Evolutionary conservation across 1,140 invertebrate genomes (phyloP).

Genomic region (Phenacoccus solenopsis): DNA sequence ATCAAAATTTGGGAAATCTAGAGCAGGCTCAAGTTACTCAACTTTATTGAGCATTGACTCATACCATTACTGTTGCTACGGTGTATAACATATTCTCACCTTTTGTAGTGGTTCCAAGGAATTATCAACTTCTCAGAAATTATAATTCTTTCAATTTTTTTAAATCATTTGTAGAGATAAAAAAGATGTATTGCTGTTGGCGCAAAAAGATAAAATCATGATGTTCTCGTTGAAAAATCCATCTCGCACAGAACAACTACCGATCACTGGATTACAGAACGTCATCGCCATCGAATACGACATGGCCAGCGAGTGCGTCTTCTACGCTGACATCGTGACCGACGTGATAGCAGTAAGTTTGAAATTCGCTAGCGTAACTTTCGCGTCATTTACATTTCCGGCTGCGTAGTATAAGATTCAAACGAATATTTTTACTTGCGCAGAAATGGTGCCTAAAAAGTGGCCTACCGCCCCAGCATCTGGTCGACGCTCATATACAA

Average conservation of each 20-base stretch:
- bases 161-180: constrained; percentile 40
- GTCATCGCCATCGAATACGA: constrained; percentile 83
- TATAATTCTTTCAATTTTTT: neutral
- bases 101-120: too few species aligned
- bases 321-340: constrained; percentile 72
- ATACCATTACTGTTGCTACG: neutral
- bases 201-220: constrained; percentile 57
- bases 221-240: constrained; percentile 48
- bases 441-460: constrained; percentile 58
- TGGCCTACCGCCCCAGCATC: constrained; percentile 49
- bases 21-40: too few species aligned
- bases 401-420: neutral
- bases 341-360: constrained; percentile 53
- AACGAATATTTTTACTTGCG: constrained; percentile 19
- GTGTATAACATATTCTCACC: too few species aligned
- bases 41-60: neutral
- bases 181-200: constrained; percentile 63
- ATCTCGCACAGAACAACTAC: constrained; percentile 45
- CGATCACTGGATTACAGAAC: constrained; percentile 55
- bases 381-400: neutral
- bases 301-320: constrained; percentile 68
- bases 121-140: too few species aligned
- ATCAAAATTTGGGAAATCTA: too few species aligned
- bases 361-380: neutral
- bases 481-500: constrained; percentile 57